Base-by-base conservation (phyloP, 2,113 vertebrate genomes). In the Poecilia latipinna region DNA sequence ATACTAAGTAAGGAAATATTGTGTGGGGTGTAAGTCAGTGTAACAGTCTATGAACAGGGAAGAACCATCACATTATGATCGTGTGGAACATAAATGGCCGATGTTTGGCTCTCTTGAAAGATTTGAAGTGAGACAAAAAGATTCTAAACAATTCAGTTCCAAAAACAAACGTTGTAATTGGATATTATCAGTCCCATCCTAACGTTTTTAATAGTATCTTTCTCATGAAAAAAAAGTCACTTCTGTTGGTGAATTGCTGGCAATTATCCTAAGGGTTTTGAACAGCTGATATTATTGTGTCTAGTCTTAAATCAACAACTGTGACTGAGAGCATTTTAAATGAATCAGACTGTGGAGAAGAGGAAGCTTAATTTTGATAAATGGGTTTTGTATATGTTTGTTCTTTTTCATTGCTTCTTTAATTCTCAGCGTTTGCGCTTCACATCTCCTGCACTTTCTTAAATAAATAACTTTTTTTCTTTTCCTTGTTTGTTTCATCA, bases 401-500 rank as follows among this genome's bases (percentile, higher is more conserved):
- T 51, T 51, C 3, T 48, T 3, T 68, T 68, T 63, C 2, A 17
- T 63, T 63, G 29, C 39, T 35, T 33, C 28, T 61, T 74, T 12
- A 62, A 62, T 31, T 32, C 28, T 62, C 26, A 29, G 44, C 19
- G 13, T 29, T 15, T 7, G 6, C 48, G 7, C 24, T 42, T 37
- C 37, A 12, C 3, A 4, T 60, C 22, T 48, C 63, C 37, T 61
- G 35, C 19, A 65, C 0, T 1, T 35, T 51, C 68, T 24, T 0
- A 72, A 61, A 72, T 63, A 73, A 62, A 61, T 61, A 78, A 3
- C 17, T 31, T 8, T 33, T n/a, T 64, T 19, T 26, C 35, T 11
- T 37, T 32, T 73, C 51, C 6, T 61, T 75, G 28, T 48, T 65
- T 54, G 10, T 62, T 77, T 74, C 19, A 32, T 26, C 28, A 54